phyloP scores from a whole-genome alignment of 2,797 vertebrate genomes.

The Falco rusticolus region DNA sequence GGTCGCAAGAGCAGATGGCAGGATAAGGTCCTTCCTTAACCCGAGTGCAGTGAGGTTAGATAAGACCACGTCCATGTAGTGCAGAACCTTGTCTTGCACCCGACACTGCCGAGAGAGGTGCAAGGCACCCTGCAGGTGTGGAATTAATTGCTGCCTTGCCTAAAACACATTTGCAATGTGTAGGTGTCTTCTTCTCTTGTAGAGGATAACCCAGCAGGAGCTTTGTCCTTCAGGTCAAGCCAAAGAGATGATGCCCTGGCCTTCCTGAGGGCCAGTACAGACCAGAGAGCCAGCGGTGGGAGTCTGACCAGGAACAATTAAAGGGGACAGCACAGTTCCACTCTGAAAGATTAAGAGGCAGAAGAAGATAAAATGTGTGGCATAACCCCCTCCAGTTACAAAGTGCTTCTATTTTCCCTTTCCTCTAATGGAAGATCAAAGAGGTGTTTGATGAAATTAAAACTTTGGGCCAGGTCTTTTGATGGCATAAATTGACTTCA shows the following conservation, averaged over 20 bases:
- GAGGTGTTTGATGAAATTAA: constrained; percentile 57
- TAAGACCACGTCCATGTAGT: neutral
- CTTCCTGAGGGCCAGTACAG: neutral
- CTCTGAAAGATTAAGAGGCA: neutral
- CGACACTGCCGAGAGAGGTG: neutral
- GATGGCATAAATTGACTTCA: constrained; percentile 61
- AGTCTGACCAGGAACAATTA: neutral
- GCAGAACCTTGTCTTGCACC: neutral
- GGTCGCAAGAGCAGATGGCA: neutral
- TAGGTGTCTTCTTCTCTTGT: neutral
- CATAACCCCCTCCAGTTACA: neutral
- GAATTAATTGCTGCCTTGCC: neutral
- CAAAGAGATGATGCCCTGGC: neutral
- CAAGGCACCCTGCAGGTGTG: neutral
- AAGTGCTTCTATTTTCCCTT: constrained; percentile 37
- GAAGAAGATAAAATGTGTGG: neutral
- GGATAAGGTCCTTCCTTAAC: neutral
- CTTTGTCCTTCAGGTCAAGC: neutral
- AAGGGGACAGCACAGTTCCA: neutral
- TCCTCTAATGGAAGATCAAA: constrained; percentile 61
- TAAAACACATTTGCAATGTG: neutral
- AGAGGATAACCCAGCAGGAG: neutral
- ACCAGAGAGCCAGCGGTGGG: neutral
- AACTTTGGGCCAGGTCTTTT: constrained; percentile 58
- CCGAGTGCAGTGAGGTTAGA: neutral